phyloP scores from a whole-genome alignment of 2,113 vertebrate genomes.

The Himantopus leucocephalus region DNA sequence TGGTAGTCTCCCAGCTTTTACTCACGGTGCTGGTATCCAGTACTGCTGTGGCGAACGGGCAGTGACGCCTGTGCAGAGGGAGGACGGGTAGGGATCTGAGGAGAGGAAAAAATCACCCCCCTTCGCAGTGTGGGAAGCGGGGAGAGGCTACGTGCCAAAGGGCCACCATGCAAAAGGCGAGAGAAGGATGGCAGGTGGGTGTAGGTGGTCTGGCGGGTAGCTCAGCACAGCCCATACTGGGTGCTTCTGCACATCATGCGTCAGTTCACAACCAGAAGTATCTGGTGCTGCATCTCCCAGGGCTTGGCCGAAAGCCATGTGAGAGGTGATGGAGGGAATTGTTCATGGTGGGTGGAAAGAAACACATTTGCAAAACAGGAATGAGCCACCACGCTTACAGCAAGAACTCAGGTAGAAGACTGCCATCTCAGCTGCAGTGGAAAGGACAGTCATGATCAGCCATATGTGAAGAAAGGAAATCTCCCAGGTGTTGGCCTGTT shows the following conservation, averaged over 20 bases:
- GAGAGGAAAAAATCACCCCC: background rate
- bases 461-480: background rate
- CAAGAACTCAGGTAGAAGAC: too few relatives aligned
- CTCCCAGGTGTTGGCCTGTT: background rate
- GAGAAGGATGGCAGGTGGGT: background rate
- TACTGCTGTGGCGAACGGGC: accelerated
- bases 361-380: too few relatives aligned
- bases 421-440: too few relatives aligned
- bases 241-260: background rate
- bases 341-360: too few relatives aligned
- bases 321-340: background rate
- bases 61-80: background rate
- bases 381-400: too few relatives aligned
- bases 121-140: accelerated
- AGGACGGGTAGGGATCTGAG: background rate
- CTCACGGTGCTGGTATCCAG: conserved; percentile 10
- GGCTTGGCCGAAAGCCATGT: accelerated
- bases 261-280: background rate
- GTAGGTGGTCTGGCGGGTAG: background rate
- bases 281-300: background rate
- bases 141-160: accelerated
- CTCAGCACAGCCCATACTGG: accelerated
- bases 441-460: too few relatives aligned
- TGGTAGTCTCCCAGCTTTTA: conserved; percentile 41
- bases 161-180: background rate